phyloP scores from a whole-genome alignment of 2,113 vertebrate species.

The Epinephelus fuscoguttatus region DNA sequence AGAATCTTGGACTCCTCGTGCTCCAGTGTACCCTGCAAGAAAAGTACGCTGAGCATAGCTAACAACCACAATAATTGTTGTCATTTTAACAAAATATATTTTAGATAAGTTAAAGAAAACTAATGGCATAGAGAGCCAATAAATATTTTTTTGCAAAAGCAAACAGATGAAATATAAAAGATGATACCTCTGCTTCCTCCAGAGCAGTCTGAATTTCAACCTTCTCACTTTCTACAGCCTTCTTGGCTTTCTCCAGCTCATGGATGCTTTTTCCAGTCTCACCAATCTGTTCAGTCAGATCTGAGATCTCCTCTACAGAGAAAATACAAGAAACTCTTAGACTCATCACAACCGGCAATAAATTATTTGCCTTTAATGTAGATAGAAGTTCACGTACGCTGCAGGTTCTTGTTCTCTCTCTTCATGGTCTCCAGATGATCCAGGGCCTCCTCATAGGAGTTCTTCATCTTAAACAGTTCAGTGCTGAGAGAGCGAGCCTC shows the following conservation, averaged over 20 bases:
- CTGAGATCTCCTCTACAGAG: slow-evolving; percentile 72
- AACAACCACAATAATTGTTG: neutral
- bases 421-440: slow-evolving; percentile 76
- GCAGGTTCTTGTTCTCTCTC: slow-evolving; percentile 78
- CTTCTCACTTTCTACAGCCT: slow-evolving; percentile 67
- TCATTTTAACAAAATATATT: neutral
- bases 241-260: slow-evolving; percentile 75
- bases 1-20: slow-evolving; percentile 84
- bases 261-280: slow-evolving; percentile 72
- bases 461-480: slow-evolving; percentile 78
- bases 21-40: slow-evolving; percentile 75
- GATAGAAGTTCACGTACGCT: slow-evolving; percentile 51
- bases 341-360: neutral
- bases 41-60: neutral
- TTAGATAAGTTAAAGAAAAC: neutral
- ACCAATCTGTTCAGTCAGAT: slow-evolving; percentile 76
- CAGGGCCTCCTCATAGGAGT: slow-evolving; percentile 76
- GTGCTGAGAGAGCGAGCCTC: slow-evolving; percentile 78
- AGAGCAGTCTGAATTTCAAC: slow-evolving; percentile 69
- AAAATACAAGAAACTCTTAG: neutral
- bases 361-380: neutral
- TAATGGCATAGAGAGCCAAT: neutral
- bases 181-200: slow-evolving; percentile 70
- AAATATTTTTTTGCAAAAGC: neutral
- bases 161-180: neutral